A percentile compares a stretch with the other conserved stretches of the same genome.
phyloP scores from a whole-genome alignment of 1,140 invertebrate species.

The Agrypnia vestita region DNA sequence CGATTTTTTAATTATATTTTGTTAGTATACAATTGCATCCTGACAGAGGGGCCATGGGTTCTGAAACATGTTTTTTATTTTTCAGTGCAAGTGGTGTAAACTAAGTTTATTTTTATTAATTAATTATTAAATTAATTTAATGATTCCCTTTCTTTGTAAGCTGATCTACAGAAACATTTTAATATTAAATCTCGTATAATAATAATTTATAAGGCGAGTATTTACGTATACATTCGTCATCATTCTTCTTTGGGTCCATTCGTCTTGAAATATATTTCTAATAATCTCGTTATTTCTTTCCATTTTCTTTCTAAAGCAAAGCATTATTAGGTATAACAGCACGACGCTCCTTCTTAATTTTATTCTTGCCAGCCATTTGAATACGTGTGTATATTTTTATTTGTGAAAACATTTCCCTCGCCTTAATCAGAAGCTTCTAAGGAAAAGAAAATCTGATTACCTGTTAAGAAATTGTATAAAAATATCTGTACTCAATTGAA shows the following conservation, averaged over 20 bases:
- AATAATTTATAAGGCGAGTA: no score
- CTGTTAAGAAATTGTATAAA: constrained; percentile 37
- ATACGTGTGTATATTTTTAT: constrained; percentile 22
- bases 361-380: constrained; percentile 24
- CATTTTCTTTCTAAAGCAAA: not conserved
- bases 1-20: no score
- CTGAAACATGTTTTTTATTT: no score
- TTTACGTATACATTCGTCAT: no score
- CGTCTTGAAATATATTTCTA: constrained; percentile 13
- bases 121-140: no score
- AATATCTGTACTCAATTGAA: constrained; percentile 13
- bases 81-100: no score
- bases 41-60: no score
- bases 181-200: no score
- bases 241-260: not conserved
- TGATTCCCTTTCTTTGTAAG: no score
- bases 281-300: not conserved
- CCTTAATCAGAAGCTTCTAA: constrained; percentile 38
- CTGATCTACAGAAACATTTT: no score
- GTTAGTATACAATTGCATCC: no score
- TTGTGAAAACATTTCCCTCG: constrained; percentile 17
- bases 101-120: no score
- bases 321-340: constrained; percentile 26
- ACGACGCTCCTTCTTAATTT: constrained; percentile 22
- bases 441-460: constrained; percentile 35